Conservation (phyloP, 2,888 invertebrate genomes). For the Pachycephus smyrnensis region DNA sequence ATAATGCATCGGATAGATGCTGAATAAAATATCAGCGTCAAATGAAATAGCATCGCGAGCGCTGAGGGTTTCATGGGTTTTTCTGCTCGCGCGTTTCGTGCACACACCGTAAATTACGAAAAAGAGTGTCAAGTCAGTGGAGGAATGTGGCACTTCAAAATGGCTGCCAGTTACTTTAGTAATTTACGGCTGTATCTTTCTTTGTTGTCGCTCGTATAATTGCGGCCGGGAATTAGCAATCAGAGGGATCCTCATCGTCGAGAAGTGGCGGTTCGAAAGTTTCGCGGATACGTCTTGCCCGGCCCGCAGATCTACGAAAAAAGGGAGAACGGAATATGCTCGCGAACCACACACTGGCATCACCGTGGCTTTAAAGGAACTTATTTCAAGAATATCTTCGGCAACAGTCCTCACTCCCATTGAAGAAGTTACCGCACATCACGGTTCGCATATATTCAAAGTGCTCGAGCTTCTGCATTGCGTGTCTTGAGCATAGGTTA, state of each 20-base stretch:
- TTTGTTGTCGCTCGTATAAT: constrained; percentile 62
- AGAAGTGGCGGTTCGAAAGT: constrained; percentile 44
- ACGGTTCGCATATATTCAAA: neutral
- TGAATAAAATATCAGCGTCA: neutral
- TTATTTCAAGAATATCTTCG: constrained; percentile 35
- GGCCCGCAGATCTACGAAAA: constrained; percentile 38
- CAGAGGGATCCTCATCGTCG: constrained; percentile 33
- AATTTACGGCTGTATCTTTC: constrained; percentile 66
- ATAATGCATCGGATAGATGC: neutral
- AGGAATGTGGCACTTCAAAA: constrained; percentile 82
- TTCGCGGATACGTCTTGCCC: constrained; percentile 36
- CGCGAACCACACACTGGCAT: constrained; percentile 20
- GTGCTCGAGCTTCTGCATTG: constrained; percentile 4
- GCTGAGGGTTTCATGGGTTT: neutral
- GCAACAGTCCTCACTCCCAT: neutral
- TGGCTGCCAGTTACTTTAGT: constrained; percentile 74
- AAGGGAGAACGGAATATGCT: constrained; percentile 59
- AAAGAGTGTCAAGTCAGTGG: constrained; percentile 62
- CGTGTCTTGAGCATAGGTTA: constrained; percentile 36
- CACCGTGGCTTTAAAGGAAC: constrained; percentile 37
- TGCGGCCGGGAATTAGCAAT: constrained; percentile 39
- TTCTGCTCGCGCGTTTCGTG: constrained; percentile 19
- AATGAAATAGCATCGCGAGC: neutral
- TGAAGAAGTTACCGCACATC: neutral
- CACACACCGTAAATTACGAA: constrained; percentile 54